Evolutionary conservation across 1,140 invertebrate genomes (phyloP).

Genomic region (Physella acuta): DNA sequence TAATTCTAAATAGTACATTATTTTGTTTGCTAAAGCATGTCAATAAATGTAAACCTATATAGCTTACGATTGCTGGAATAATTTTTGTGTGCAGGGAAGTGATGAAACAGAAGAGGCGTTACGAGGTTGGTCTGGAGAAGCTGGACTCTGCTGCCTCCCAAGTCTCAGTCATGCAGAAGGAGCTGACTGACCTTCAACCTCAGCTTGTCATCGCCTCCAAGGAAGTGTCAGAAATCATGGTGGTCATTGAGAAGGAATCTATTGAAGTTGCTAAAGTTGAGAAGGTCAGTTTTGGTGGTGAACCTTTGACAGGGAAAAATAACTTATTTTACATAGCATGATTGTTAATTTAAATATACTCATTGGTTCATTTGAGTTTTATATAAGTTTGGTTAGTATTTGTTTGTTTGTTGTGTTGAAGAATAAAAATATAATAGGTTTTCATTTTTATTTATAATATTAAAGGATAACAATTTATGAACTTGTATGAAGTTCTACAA

Average conservation of each 20-base stretch:
- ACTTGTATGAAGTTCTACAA: too few species aligned
- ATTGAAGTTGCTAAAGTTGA: slow-evolving; percentile 61
- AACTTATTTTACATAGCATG: too few species aligned
- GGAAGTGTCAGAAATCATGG: slow-evolving; percentile 60
- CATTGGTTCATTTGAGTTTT: too few species aligned
- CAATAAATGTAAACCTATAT: background rate
- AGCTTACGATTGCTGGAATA: background rate
- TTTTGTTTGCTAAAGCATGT: background rate
- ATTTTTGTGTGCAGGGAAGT: slow-evolving; percentile 64
- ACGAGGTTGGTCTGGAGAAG: slow-evolving; percentile 63
- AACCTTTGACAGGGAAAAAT: too few species aligned
- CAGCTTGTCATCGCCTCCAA: slow-evolving; percentile 67
- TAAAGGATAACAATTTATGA: too few species aligned
- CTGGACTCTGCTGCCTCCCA: slow-evolving; percentile 65
- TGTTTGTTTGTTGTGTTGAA: too few species aligned
- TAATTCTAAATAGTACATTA: background rate
- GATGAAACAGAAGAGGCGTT: slow-evolving; percentile 70
- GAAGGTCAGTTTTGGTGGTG: slow-evolving; percentile 54
- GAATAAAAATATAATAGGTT: too few species aligned
- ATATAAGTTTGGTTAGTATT: too few species aligned
- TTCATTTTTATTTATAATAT: too few species aligned
- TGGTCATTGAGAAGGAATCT: slow-evolving; percentile 59
- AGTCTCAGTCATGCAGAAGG: slow-evolving; percentile 69
- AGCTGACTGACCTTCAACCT: slow-evolving; percentile 85
- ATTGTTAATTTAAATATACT: too few species aligned